Evolutionary conservation across 1,140 invertebrate genomes (phyloP).

Genomic region (Pollicipes pollicipes): DNA sequence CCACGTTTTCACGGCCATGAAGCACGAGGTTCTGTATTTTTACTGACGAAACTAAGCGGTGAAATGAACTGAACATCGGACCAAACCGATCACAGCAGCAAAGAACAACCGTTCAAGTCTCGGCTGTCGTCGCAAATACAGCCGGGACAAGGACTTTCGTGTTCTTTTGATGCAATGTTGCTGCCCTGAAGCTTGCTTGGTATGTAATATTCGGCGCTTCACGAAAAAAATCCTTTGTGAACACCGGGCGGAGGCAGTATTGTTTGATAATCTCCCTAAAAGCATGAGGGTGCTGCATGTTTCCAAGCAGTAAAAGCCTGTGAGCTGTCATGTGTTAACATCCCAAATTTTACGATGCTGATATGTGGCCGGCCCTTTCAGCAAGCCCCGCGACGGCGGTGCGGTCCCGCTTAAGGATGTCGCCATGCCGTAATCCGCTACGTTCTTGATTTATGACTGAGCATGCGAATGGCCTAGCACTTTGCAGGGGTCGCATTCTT

Average conservation of each 20-base stretch:
- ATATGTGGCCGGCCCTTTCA: slow-evolving; percentile 5
- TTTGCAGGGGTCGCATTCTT: neutral
- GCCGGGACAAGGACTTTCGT: too few species aligned
- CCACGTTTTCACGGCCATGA: too few species aligned
- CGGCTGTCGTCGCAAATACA: too few species aligned
- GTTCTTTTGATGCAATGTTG: too few species aligned
- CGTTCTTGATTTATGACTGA: neutral
- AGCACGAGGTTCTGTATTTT: too few species aligned
- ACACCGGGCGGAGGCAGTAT: neutral
- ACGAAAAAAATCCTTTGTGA: neutral
- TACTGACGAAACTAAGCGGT: too few species aligned
- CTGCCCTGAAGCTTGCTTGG: neutral
- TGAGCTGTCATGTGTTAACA: neutral
- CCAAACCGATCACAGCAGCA: too few species aligned
- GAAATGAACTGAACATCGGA: too few species aligned
- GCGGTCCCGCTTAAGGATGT: neutral
- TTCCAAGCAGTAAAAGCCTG: neutral
- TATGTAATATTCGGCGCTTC: neutral
- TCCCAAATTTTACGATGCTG: neutral
- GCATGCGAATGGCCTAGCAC: neutral
- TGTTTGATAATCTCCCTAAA: neutral
- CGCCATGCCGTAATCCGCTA: neutral
- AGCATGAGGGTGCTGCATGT: neutral
- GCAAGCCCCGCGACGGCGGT: neutral
- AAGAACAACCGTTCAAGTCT: too few species aligned